Conservation (phyloP, 2,113 vertebrate species). For the Chloropsis cyanopogon region DNA sequence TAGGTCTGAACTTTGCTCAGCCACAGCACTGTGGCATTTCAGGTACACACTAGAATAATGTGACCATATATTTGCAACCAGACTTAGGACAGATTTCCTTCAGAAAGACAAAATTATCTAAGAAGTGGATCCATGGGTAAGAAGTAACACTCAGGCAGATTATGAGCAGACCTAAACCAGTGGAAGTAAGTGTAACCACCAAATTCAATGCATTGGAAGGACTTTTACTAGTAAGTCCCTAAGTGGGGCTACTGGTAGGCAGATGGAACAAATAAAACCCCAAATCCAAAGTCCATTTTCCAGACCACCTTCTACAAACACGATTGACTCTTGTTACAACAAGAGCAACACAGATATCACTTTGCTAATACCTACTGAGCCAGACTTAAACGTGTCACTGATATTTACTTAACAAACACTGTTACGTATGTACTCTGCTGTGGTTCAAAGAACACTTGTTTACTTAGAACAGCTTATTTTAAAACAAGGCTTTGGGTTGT, state of each 20-base stretch:
- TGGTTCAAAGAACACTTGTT: slow-evolving; percentile 14
- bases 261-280: background rate
- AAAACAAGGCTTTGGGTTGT: background rate
- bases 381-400: slow-evolving; percentile 20
- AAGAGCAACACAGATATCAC: background rate
- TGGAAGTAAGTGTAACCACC: background rate
- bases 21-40: background rate
- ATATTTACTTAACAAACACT: slow-evolving; percentile 25
- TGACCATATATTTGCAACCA: background rate
- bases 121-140: background rate
- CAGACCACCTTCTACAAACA: background rate
- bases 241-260: background rate
- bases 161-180: background rate
- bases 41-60: background rate
- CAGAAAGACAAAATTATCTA: background rate
- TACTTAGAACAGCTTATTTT: slow-evolving; percentile 22
- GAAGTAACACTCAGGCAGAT: background rate
- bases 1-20: background rate
- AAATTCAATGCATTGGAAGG: background rate
- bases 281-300: background rate
- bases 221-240: background rate
- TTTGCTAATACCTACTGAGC: background rate
- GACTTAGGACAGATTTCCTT: background rate
- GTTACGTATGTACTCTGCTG: background rate
- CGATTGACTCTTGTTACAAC: background rate